phyloP scores from a whole-genome alignment of 2,797 vertebrate genomes.

The Eurystomus glaucurus region DNA sequence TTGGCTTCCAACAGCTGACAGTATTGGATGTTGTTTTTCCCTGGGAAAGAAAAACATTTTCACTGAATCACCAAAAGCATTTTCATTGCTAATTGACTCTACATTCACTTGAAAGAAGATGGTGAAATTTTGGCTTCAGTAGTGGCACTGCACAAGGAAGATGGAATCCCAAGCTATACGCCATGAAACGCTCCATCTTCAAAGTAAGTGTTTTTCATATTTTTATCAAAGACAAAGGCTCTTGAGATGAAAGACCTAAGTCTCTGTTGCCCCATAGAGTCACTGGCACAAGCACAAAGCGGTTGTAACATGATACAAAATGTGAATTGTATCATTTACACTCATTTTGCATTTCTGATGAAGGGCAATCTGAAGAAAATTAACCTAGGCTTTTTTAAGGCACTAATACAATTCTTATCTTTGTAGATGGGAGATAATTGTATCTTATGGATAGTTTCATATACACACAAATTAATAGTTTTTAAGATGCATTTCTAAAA shows the following conservation, averaged over 20 bases:
- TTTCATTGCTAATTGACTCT: neutral
- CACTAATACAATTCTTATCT: neutral
- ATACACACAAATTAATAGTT: neutral
- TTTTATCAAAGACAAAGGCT: constrained; percentile 46
- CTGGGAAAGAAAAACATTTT: neutral
- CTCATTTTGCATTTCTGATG: constrained; percentile 41
- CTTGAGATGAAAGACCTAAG: constrained; percentile 37
- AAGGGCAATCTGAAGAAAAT: constrained; percentile 37
- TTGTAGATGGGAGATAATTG: constrained; percentile 1
- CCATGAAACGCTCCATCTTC: neutral
- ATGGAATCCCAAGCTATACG: neutral
- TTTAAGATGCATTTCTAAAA: constrained; percentile 8
- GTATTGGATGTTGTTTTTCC: neutral
- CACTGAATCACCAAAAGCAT: neutral
- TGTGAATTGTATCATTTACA: neutral
- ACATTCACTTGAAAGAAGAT: neutral
- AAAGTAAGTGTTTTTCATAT: constrained; percentile 22
- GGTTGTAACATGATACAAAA: neutral
- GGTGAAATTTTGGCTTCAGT: neutral
- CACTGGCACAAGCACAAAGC: constrained; percentile 38
- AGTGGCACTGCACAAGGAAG: neutral
- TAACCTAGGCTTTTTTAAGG: constrained; percentile 32
- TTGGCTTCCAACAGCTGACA: neutral
- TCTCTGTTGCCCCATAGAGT: neutral
- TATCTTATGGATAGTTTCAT: neutral